These are phyloP conservation scores for Myotis vivesi DNA, from an alignment of 2,797 vertebrate genomes.

Conservation along the genomic window DNA sequence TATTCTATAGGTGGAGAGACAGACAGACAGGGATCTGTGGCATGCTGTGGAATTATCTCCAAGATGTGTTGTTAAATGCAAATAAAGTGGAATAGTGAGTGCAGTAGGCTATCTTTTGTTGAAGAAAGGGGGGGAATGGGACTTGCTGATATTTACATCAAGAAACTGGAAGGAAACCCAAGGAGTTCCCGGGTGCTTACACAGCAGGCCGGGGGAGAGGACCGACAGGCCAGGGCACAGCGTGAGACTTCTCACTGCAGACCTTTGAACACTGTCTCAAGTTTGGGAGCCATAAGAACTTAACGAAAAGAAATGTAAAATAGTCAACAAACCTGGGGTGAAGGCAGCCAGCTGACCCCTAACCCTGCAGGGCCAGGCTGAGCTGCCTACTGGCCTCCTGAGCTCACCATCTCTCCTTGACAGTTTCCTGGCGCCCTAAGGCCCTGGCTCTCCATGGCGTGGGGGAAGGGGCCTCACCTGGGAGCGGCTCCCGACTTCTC, in stretches of 20 bases:
- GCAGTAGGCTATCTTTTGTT: no score
- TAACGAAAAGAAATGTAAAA: not conserved
- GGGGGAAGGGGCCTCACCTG: not conserved
- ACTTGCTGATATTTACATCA: not conserved
- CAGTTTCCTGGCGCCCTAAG: not conserved
- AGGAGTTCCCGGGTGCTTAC: not conserved
- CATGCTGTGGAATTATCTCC: not conserved
- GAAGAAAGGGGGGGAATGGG: not conserved
- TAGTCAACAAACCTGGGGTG: accelerated
- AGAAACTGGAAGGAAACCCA: not conserved
- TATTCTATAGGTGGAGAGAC: not conserved
- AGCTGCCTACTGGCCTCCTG: accelerated
- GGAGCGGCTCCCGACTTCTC: not conserved
- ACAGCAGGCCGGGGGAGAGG: not conserved
- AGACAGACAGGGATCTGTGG: not conserved
- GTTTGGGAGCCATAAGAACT: not conserved
- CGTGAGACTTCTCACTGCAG: not conserved
- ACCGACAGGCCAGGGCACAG: accelerated
- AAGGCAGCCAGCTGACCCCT: not conserved
- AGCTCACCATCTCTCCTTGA: not conserved
- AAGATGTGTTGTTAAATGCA: no score
- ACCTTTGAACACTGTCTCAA: accelerated
- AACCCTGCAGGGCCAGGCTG: not conserved
- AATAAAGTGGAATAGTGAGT: accelerated
- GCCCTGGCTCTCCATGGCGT: not conserved